A percentile compares a stretch with the other conserved stretches of the same genome.
phyloP scores from a whole-genome alignment of 2,888 invertebrate genomes.

The Lasioglossum villosulum region DNA sequence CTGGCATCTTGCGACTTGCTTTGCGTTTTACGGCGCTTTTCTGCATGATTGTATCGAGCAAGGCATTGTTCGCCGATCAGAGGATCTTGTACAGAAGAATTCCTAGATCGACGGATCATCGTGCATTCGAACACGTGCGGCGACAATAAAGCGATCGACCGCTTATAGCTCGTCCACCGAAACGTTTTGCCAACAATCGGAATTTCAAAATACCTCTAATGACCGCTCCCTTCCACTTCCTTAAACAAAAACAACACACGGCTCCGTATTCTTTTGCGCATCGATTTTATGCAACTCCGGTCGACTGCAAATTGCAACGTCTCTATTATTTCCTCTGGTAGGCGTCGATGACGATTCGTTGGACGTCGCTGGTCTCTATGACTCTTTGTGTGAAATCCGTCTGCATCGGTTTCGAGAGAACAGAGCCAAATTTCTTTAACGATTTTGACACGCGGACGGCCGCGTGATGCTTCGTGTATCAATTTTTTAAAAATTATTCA shows the following conservation, averaged over 20 bases:
- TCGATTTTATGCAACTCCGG: neutral
- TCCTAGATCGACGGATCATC: neutral
- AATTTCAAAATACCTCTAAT: slow-evolving; percentile 31
- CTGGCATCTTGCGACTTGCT: neutral
- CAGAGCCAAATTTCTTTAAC: neutral
- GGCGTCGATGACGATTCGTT: slow-evolving; percentile 2
- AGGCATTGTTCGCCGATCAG: neutral
- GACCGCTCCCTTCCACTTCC: neutral
- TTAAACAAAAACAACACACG: slow-evolving; percentile 26
- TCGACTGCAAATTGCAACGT: neutral
- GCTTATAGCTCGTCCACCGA: neutral
- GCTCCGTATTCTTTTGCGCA: neutral
- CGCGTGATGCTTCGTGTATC: neutral
- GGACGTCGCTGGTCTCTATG: neutral
- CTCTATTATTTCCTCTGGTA: neutral
- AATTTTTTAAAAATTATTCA: neutral
- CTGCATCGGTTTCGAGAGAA: neutral
- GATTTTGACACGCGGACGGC: neutral
- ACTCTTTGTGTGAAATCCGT: neutral
- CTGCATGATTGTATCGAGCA: slow-evolving; percentile 5
- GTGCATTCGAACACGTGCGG: neutral
- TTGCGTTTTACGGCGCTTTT: neutral
- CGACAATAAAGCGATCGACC: neutral
- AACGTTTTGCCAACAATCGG: slow-evolving; percentile 19
- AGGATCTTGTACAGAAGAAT: neutral